Evolutionary conservation across 1,140 invertebrate species (phyloP), one percentile per base, ranked within the genome.

Genomic region (Reticulitermes speratus): DNA sequence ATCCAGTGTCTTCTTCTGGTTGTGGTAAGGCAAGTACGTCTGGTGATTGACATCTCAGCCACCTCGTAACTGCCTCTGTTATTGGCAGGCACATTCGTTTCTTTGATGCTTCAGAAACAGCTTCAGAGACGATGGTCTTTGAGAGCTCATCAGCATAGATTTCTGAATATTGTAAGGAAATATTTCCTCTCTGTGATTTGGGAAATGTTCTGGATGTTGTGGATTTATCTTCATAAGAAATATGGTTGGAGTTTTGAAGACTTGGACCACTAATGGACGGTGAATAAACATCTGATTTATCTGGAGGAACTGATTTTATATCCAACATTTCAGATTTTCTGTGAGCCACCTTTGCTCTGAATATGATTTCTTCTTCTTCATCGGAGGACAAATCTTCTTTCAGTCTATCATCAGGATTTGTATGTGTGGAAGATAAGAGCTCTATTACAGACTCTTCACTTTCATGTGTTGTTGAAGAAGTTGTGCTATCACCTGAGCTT

Each of bases 11-110:
- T 11, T 88, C 88, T 38, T 87, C 86, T 32, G 89, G 88, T 84
- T 82, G 86, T 84, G 86, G 44, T 32, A 85, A 75, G 48, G 87
- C 83, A 16, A 86, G 32, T 82, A 87, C 86, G 38, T 87, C 87
- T 32, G 83, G 85, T 65, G 84, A 87, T 65, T 85, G 88, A 86
- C 87, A 87, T 86, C 83, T 38, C 14, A 92, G 88, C 92, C 92
- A 92, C 30, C 91, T 89, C 21, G 88, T 92, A 32, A 86, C 85
- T 23, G 75, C 85, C 19, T 86, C 75, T 52, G 85, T 86, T 19
- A 86, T 65, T 9, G 85, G 52, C 14, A 84, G 45, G 12, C 65
- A 82, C 75, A 38, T 52, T 30, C 52, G 44, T 84, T 84, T 84
- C 59, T 84, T 48, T 52, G 59, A 84, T 59, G 59, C 30, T 84